Conservation (phyloP, 2,113 vertebrate species). For the Engraulis encrasicolus region DNA sequence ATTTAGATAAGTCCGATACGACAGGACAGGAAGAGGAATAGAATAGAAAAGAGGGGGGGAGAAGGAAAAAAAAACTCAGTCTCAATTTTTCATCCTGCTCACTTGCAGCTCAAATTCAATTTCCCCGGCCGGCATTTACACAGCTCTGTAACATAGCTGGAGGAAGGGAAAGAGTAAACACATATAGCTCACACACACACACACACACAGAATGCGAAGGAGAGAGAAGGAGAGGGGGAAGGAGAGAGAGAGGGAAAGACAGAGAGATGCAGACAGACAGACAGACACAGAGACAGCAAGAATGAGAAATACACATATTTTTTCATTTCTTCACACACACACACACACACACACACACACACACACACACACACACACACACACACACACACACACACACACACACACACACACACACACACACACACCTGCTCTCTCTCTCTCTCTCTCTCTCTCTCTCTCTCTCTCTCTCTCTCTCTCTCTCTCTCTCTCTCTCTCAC, state of each 20-base stretch:
- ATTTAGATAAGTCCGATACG: constrained; percentile 10
- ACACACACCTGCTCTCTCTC: too few species aligned
- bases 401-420: too few species aligned
- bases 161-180: background rate
- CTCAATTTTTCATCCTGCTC: constrained; percentile 18
- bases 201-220: background rate
- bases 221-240: background rate
- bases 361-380: constrained; percentile 15
- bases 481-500: too few species aligned
- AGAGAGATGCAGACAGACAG: background rate
- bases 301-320: too few species aligned
- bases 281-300: background rate
- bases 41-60: too few species aligned
- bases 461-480: too few species aligned
- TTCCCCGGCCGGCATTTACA: background rate
- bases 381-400: background rate
- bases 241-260: background rate
- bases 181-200: background rate
- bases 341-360: background rate
- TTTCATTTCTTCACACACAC: background rate
- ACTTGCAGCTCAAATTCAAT: constrained; percentile 21
- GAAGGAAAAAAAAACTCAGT: background rate
- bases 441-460: too few species aligned
- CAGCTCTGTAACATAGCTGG: constrained; percentile 17
- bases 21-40: too few species aligned